phyloP scores from a whole-genome alignment of 2,888 invertebrate species.

The Cecidostiba fungosa region DNA sequence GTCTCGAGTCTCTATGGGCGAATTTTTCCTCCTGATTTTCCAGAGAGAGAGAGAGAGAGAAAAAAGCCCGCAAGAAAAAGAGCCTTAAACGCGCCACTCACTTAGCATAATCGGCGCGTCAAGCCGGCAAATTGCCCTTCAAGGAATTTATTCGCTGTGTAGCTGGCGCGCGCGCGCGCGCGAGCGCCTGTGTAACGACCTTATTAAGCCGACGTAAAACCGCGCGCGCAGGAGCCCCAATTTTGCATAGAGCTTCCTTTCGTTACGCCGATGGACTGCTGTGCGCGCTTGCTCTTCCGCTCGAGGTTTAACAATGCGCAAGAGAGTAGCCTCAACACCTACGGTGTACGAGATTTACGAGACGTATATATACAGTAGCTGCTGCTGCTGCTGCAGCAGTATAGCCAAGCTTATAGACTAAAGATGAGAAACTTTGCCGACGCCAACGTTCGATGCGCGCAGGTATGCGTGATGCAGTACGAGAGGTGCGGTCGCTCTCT shows the following conservation, averaged over 20 bases:
- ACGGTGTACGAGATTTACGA: slow-evolving; percentile 75
- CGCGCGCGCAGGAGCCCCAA: slow-evolving; percentile 43
- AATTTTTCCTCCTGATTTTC: not conserved
- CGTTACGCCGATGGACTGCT: slow-evolving; percentile 63
- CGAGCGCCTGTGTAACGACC: slow-evolving; percentile 50
- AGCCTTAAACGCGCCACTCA: slow-evolving; percentile 33
- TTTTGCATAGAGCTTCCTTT: slow-evolving; percentile 61
- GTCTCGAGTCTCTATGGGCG: no score
- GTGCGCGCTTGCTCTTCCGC: slow-evolving; percentile 17
- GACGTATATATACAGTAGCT: slow-evolving; percentile 64
- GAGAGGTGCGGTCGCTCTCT: not conserved
- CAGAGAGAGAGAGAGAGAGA: not conserved
- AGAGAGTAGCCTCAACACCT: slow-evolving; percentile 68
- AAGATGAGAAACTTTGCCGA: slow-evolving; percentile 40
- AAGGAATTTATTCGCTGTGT: slow-evolving; percentile 56
- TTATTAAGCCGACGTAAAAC: slow-evolving; percentile 60
- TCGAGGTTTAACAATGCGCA: slow-evolving; percentile 40
- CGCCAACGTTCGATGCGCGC: not conserved
- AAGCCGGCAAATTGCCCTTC: slow-evolving; percentile 56
- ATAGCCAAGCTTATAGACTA: no score
- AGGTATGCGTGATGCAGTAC: not conserved
- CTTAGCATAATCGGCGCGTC: slow-evolving; percentile 61
- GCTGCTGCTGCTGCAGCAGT: slow-evolving; percentile 6
- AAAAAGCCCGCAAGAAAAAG: not conserved
- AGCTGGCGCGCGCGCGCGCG: slow-evolving; percentile 19